These are phyloP conservation scores for Sternarchorhynchus goeldii DNA, from an alignment of 2,797 vertebrate species.

Conservation along the genomic window DNA sequence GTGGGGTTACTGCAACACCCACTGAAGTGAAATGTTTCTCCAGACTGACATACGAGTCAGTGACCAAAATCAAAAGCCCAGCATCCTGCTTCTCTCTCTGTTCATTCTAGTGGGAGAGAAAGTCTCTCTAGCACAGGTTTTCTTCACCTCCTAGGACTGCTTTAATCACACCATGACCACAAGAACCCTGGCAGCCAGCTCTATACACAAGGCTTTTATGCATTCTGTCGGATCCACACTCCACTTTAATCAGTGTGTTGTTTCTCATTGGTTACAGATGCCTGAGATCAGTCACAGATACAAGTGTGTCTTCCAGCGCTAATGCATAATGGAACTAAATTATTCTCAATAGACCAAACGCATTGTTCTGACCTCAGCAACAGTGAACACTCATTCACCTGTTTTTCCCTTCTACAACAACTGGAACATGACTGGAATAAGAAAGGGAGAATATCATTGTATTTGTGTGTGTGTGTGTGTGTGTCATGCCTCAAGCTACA, in stretches of 20 bases:
- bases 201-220: conserved; percentile 51
- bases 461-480: conserved; percentile 1
- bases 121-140: conserved; percentile 57
- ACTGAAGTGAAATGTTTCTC: conserved; percentile 38
- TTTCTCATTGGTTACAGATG: conserved; percentile 38
- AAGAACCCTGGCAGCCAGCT: conserved; percentile 27
- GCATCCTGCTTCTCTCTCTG: conserved; percentile 37
- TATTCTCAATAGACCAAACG: background rate
- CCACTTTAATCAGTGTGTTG: conserved; percentile 45
- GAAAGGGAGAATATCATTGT: background rate
- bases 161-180: conserved; percentile 49
- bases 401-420: background rate
- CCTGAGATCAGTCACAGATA: conserved; percentile 30
- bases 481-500: background rate
- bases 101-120: conserved; percentile 50
- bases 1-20: conserved; percentile 33
- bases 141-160: conserved; percentile 55
- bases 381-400: background rate
- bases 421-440: conserved; percentile 12
- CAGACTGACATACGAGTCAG: conserved; percentile 47
- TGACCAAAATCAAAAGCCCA: conserved; percentile 45
- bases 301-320: background rate
- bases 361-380: background rate
- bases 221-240: conserved; percentile 20
- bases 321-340: background rate